Evolutionary conservation across 2,797 vertebrate species (phyloP).

Genomic region (Catostomus latipinnis): DNA sequence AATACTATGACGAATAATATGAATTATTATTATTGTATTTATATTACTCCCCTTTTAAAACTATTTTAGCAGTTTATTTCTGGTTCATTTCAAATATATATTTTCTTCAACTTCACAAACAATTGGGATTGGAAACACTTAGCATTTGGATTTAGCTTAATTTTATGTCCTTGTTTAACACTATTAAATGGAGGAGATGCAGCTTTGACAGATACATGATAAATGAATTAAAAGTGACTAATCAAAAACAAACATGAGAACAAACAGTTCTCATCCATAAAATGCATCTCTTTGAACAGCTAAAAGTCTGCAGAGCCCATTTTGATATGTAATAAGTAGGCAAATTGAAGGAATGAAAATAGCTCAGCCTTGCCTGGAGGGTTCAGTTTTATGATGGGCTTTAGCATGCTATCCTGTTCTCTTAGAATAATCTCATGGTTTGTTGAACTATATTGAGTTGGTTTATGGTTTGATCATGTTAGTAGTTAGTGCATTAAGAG

Average conservation of each 20-base stretch:
- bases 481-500: not conserved
- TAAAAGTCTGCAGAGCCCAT: conserved; percentile 15
- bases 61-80: not conserved
- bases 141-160: too few relatives aligned
- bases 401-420: not conserved
- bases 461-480: not conserved
- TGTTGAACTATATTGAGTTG: conserved; percentile 20
- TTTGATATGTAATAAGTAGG: conserved; percentile 12
- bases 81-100: not conserved
- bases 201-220: not conserved
- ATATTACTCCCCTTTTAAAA: not conserved
- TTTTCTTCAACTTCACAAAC: not conserved
- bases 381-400: conserved; percentile 17
- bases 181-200: not conserved
- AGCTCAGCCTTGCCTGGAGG: not conserved
- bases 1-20: too few relatives aligned
- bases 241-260: conserved; percentile 10
- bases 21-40: not conserved
- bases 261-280: not conserved
- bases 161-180: too few relatives aligned
- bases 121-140: not conserved
- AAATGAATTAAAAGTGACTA: not conserved
- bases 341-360: conserved; percentile 21
- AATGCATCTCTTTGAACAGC: not conserved
- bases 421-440: conserved; percentile 17